Base-by-base conservation (phyloP, 1,140 invertebrate genomes). In the Zaprionus nigranus region DNA sequence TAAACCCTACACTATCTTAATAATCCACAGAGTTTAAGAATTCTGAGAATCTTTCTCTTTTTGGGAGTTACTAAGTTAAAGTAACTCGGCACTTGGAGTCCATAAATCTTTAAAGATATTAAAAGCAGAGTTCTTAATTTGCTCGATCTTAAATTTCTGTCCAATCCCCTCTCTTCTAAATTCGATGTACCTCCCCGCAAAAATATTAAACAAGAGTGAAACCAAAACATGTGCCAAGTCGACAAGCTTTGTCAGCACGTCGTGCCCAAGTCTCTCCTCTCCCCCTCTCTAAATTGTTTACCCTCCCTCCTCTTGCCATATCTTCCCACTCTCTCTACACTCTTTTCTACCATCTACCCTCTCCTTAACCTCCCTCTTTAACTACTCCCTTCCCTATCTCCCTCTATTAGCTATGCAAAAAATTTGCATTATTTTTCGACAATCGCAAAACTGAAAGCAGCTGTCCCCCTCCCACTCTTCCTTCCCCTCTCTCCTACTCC, bases 401-500 rank as follows among this genome's bases (percentile, higher is more conserved):
- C 0, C 22, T 28, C 22, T 17, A 4, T 46, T 75, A 81, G 78
- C 74, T 84, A 86, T 81, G 82, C 82, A 84, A 85, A 79, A 87
- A 67, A 85, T 87, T 87, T 85, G 83, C 83, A 85, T 85, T 81
- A 79, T 73, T 79, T 73, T 79, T 87, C 86, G 51, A 79, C 79
- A 74, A 77, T 87, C 83, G 82, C 75, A 54, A 86, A 87, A 86
- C 79, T 86, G 67, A 86, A 83, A 78, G 84, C 83, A 86, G 76
- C 75, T 87, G 77, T 78, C 74, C 75, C 68, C 36, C 26, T 1
- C 20, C 0, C 3, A 11, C 3, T 5, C 11, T 43, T 0, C n/a
- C 6, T 17, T 2, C 2, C n/a, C 40, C n/a, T 63, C 28, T n/a
- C 46, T 15, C 11, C 6, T 5, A 0, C 13, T 38, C 3, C 13